A percentile compares a stretch with the other conserved stretches of the same genome.
Conservation (phyloP, 1,140 invertebrate species). For the Augochlora pura region DNA sequence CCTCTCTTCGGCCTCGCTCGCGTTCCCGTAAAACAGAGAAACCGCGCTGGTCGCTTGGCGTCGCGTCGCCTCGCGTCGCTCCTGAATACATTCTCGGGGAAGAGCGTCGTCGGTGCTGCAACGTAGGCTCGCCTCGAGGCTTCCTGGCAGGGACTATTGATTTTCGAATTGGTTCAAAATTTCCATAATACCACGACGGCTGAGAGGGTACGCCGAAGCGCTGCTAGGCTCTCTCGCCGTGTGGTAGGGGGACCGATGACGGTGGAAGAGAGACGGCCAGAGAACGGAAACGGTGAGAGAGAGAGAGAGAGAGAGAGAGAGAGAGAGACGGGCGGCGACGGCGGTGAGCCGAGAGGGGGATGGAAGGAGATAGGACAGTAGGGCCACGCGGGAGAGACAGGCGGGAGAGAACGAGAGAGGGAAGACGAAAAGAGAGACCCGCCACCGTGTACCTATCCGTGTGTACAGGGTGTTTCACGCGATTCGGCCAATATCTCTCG, state of each 20-base stretch:
- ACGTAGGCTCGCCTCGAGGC: constrained; percentile 63
- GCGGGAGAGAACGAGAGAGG: constrained; percentile 22
- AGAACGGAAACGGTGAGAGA: neutral
- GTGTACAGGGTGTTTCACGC: no score
- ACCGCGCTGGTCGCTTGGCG: constrained; percentile 1
- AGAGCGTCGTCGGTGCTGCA: constrained; percentile 45
- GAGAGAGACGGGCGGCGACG: no score
- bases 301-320: constrained; percentile 17
- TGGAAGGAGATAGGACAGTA: constrained; percentile 9
- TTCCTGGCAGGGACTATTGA: constrained; percentile 74
- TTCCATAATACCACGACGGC: constrained; percentile 76
- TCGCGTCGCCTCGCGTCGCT: neutral
- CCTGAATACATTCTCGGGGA: constrained; percentile 47
- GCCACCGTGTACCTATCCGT: neutral
- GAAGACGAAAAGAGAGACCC: constrained; percentile 1
- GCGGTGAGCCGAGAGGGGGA: neutral
- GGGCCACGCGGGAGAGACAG: neutral
- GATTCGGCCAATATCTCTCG: no score
- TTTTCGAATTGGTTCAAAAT: constrained; percentile 79
- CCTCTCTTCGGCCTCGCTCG: no score
- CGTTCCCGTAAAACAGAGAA: constrained; percentile 15
- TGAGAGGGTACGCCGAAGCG: constrained; percentile 55
- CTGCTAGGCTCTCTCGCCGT: constrained; percentile 15
- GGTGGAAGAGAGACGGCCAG: neutral
- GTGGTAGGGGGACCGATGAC: neutral